Percentiles rank a stretch among this genome's conserved stretches.
Evolutionary conservation across 2,888 invertebrate species (phyloP).

Genomic region (Tupiocoris notatus): DNA sequence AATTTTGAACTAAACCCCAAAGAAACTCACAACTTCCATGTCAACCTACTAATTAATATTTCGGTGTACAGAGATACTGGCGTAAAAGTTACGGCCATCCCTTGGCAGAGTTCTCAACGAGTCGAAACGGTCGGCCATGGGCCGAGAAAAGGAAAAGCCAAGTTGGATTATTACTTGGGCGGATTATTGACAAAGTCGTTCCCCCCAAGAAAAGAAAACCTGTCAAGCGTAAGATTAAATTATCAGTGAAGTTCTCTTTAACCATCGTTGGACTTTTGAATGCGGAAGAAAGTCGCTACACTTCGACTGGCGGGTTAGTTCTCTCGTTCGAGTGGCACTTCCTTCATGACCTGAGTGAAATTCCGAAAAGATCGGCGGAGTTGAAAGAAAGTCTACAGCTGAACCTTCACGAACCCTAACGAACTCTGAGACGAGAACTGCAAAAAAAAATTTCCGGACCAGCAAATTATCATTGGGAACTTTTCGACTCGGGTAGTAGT

Average conservation of each 20-base stretch:
- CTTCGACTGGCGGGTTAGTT: neutral
- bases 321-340: neutral
- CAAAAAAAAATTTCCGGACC: too few species aligned
- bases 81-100: slow-evolving; percentile 17
- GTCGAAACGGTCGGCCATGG: slow-evolving; percentile 10
- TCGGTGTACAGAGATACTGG: neutral
- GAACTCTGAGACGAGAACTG: too few species aligned
- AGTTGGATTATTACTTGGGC: slow-evolving; percentile 34
- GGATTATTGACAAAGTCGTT: slow-evolving; percentile 39
- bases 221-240: slow-evolving; percentile 37
- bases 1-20: neutral
- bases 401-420: too few species aligned
- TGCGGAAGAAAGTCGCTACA: slow-evolving; percentile 7
- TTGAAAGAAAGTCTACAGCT: too few species aligned
- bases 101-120: neutral
- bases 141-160: neutral
- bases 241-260: slow-evolving; percentile 15
- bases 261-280: too few species aligned
- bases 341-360: too few species aligned
- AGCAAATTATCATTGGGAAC: too few species aligned
- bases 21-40: slow-evolving; percentile 29
- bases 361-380: too few species aligned
- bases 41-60: slow-evolving; percentile 20
- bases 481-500: too few species aligned
- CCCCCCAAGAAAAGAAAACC: slow-evolving; percentile 33